Base-by-base conservation (phyloP, 2,113 vertebrate species). In the Struthio camelus region DNA sequence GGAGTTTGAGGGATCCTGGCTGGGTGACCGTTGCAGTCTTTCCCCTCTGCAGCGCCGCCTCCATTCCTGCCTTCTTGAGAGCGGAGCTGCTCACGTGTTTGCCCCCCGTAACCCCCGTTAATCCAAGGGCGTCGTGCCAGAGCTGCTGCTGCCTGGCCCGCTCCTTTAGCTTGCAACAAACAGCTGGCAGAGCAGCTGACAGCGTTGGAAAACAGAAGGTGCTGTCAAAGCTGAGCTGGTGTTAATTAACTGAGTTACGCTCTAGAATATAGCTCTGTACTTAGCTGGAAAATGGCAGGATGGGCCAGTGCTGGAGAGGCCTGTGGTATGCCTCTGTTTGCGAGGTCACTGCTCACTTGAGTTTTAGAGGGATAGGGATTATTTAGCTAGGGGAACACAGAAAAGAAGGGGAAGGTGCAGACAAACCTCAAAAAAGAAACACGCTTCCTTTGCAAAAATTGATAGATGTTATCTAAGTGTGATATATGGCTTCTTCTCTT, bases 101-200 rank as follows among this genome's bases (percentile, higher is more conserved):
- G 85, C 79, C 89, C 54, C 50, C 53, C 82, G 23, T 89, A 72
- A 80, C 64, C 54, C 22, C 46, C 61, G 54, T 84, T 94, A 86
- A 91, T 94, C 79, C 71, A 66, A 32, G 76, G 95, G 75, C 94
- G 87, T 48, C 46, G 69, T 67, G 50, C 42, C 70, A 64, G 64
- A 28, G 78, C 48, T 83, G 53, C 53, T 84, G 65, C 56, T 65
- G 72, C 56, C 56, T 90, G 69, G 30, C 42, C 56, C 76, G 61
- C 73, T 77, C 77, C 73, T 69, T 28, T 36, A 30, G 23, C 85
- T 89, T 94, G 70, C 40, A 82, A 87, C 42, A 89, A 89, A 85
- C 92, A 94, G 83, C 92, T 94, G 89, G 48, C 44, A 77, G 28
- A 19, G 23, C 89, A 87, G 66, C 86, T 94, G 95, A 58, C 40